Evolutionary conservation across 1,140 invertebrate genomes (phyloP).

Genomic region (Drosophila bipectinata): DNA sequence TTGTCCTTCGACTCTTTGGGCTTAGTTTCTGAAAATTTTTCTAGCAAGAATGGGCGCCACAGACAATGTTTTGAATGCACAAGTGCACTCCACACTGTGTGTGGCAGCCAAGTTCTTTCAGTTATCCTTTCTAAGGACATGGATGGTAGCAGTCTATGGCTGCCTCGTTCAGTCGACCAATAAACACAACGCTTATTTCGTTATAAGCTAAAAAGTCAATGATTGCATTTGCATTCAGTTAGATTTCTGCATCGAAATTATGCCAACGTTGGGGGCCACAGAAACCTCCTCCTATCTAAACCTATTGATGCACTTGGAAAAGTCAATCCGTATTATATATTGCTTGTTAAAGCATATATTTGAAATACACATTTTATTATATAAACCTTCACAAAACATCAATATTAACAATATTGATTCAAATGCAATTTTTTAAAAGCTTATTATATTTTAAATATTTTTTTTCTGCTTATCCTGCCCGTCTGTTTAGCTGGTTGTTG

Average conservation of each 20-base stretch:
- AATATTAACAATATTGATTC: too few relatives aligned
- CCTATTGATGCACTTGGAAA: not conserved
- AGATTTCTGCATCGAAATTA: conserved; percentile 74
- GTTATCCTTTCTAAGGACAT: conserved; percentile 15
- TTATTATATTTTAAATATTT: not conserved
- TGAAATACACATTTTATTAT: too few relatives aligned
- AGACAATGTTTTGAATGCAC: conserved; percentile 26
- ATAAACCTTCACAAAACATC: too few relatives aligned
- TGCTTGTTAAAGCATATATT: too few relatives aligned
- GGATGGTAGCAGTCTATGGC: conserved; percentile 11
- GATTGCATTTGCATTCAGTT: conserved; percentile 80
- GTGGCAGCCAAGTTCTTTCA: conserved; percentile 15
- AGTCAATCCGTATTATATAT: too few relatives aligned
- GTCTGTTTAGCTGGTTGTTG: conserved; percentile 35
- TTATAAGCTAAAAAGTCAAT: conserved; percentile 78
- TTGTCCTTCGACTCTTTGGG: not conserved
- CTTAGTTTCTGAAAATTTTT: conserved; percentile 4
- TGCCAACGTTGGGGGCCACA: conserved; percentile 59
- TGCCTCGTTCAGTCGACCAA: conserved; percentile 40
- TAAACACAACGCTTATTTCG: conserved; percentile 64
- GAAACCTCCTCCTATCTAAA: not conserved
- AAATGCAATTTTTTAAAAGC: not conserved
- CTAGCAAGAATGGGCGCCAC: not conserved
- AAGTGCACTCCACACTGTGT: conserved; percentile 21
- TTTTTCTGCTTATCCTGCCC: conserved; percentile 5